Base-by-base conservation (phyloP, 2,113 vertebrate species). In the Trichomycterus rosablanca region DNA sequence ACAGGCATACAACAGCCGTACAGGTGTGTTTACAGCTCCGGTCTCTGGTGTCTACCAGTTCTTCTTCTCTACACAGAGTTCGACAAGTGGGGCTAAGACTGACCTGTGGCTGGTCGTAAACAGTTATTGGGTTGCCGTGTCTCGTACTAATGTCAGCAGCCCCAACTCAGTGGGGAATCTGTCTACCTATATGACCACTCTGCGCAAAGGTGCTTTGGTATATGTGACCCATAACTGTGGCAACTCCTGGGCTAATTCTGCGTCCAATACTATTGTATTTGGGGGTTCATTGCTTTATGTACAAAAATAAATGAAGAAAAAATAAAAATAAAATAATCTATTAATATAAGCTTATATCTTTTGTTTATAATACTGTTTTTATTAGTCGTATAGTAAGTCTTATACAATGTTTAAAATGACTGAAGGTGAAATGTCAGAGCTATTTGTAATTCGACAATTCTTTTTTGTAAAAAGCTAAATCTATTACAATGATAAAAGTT, bases 81-180 rank as follows among this genome's bases (percentile, higher is more conserved):
- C 5, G 2, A 26, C 8, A 0, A 24, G 4, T 4, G 59, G 42
- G 8, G 1, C 3, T 19, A 62, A 57, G 34, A 80, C 74, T 1
- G 63, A 76, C 6, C 63, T 80, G 18, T 78, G 76, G 74, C 74
- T 78, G 1, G 68, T 76, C 3, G 46, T 78, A 20, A 80, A 80
- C 14, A 12, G 55, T 15, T 75, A 80, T 51, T 76, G 74, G 74
- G 70, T 75, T 39, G 23, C 67, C 22, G n/a, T 68, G 19, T 74
- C 76, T 30, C 66, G 51, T 48, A 73, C 72, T 7, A 34, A 15
- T 2, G 11, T 75, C 46, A 11, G 53, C 2, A 20, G 43, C 2
- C 35, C 63, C 3, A 64, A 65, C 24, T 56, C 67, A 4, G 63
- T 78, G 2, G 65, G 74, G 7, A 63, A 39, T 42, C 45, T 72